Conservation (phyloP, 2,113 vertebrate species). For the Nannobrachium achirus region DNA sequence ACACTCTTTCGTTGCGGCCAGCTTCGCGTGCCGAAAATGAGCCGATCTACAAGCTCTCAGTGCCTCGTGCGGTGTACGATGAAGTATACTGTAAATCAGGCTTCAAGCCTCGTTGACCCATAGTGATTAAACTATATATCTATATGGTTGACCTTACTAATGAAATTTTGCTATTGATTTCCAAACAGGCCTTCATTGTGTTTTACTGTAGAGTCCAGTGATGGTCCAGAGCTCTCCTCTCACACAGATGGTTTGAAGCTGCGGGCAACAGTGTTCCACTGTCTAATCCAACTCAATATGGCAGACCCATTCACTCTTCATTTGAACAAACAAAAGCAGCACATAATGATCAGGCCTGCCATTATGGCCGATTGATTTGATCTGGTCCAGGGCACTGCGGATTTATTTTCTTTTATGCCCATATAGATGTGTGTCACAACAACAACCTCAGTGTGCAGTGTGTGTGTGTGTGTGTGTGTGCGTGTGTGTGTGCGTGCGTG, state of each 20-base stretch:
- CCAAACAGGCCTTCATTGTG: constrained; percentile 57
- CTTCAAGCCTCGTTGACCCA: constrained; percentile 61
- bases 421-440: constrained; percentile 70
- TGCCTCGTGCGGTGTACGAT: no score
- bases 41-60: no score
- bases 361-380: constrained; percentile 67
- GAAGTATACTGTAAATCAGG: neutral
- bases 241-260: constrained; percentile 54
- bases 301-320: constrained; percentile 78
- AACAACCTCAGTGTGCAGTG: constrained; percentile 56
- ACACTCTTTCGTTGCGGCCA: no score
- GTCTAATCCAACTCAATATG: constrained; percentile 73
- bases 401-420: constrained; percentile 80
- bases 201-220: constrained; percentile 59
- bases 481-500: no score
- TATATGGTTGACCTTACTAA: constrained; percentile 66
- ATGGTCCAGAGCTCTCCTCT: constrained; percentile 35
- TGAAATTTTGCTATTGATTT: constrained; percentile 75
- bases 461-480: constrained; percentile 22
- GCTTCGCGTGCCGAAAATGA: no score
- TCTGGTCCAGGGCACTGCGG: constrained; percentile 64
- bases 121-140: constrained; percentile 64
- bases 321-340: constrained; percentile 83
- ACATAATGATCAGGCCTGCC: constrained; percentile 78
- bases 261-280: constrained; percentile 69